Evolutionary conservation across 2,888 invertebrate genomes (phyloP).

Genomic region (Agrotis clavis): DNA sequence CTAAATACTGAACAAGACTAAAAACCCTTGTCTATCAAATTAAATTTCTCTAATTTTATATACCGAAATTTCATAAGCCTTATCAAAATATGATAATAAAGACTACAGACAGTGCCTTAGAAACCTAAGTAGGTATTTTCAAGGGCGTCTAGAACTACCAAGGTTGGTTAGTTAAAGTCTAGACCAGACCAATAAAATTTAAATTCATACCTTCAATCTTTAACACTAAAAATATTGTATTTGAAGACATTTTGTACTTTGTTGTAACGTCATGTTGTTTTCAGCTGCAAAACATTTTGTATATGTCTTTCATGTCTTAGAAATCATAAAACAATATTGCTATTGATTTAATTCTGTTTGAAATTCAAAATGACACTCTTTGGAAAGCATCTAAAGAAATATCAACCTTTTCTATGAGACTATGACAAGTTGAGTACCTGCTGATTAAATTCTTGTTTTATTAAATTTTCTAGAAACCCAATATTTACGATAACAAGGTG

Average conservation of each 20-base stretch:
- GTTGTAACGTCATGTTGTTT: constrained; percentile 12
- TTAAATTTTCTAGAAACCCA: neutral
- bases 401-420: neutral
- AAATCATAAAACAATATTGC: constrained; percentile 3
- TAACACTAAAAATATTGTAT: constrained; percentile 24
- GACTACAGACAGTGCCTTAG: constrained; percentile 57
- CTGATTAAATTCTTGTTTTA: neutral
- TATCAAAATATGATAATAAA: constrained; percentile 57
- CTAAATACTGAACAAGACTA: constrained; percentile 34
- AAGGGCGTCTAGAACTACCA: constrained; percentile 67
- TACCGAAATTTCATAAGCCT: constrained; percentile 44
- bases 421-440: neutral
- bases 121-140: constrained; percentile 45
- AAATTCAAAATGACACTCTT: neutral
- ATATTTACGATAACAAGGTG: neutral
- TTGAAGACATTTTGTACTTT: constrained; percentile 37
- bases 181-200: constrained; percentile 35
- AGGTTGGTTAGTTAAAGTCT: constrained; percentile 47
- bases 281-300: neutral
- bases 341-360: constrained; percentile 1
- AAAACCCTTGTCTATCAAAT: constrained; percentile 46
- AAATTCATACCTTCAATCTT: constrained; percentile 23
- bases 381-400: neutral
- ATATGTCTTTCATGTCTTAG: neutral
- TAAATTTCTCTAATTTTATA: constrained; percentile 52